Conservation (phyloP, 2,797 vertebrate species). For the Oreochromis grahami region DNA sequence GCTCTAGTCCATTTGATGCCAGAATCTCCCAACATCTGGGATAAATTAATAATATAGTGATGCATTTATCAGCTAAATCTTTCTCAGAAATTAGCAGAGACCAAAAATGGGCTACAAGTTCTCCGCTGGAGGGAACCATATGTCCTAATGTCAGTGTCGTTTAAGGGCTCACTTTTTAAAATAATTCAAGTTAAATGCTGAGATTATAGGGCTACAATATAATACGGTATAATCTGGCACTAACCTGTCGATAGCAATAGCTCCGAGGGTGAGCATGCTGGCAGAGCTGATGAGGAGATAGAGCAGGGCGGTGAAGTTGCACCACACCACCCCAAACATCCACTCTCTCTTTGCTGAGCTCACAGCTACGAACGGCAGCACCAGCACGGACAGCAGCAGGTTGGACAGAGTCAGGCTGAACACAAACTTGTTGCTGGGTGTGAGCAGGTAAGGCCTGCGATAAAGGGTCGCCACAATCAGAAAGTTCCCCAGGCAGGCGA, state of each 20-base stretch:
- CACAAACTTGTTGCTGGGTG: constrained; percentile 98
- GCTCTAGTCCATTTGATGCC: neutral
- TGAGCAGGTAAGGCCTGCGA: constrained; percentile 93
- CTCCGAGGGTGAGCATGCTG: constrained; percentile 97
- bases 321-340: constrained; percentile 98
- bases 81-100: neutral
- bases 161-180: neutral
- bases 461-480: constrained; percentile 90
- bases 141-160: neutral
- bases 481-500: constrained; percentile 93
- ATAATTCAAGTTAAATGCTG: neutral
- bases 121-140: neutral
- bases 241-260: constrained; percentile 95
- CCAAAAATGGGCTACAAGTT: neutral
- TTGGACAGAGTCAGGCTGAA: constrained; percentile 98
- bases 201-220: neutral
- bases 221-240: constrained; percentile 12
- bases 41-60: neutral
- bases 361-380: constrained; percentile 91
- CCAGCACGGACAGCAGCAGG: constrained; percentile 89
- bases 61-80: neutral
- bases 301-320: constrained; percentile 95
- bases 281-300: constrained; percentile 97
- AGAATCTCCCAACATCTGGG: neutral
- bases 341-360: constrained; percentile 90